A percentile compares a stretch with the other conserved stretches of the same genome.
These are phyloP conservation scores for Butastur rufipennis DNA, from an alignment of 2,113 vertebrate species.

Conservation along the genomic window DNA sequence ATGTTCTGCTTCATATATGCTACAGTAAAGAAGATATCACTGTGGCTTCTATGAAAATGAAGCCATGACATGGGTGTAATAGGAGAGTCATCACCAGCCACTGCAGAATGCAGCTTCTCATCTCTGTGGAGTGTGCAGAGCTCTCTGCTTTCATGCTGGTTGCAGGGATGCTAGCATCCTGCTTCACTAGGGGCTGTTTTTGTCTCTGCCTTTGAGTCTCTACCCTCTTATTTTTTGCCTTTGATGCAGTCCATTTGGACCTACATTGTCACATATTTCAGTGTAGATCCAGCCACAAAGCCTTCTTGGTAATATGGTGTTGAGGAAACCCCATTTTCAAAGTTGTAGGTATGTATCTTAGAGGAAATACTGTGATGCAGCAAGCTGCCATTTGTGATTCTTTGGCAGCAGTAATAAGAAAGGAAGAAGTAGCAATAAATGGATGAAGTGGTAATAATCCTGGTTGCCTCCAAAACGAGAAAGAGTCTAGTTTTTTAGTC, in stretches of 20 bases:
- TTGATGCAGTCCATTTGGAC: not conserved
- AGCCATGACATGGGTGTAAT: not conserved
- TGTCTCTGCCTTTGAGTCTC: not conserved
- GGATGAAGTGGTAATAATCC: not conserved
- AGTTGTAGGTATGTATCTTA: not conserved
- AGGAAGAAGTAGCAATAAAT: not conserved
- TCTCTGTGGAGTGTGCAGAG: not conserved
- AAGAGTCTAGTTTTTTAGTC: not conserved
- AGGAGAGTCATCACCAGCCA: not conserved
- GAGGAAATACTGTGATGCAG: not conserved
- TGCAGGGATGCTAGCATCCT: not conserved
- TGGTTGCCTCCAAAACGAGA: not conserved
- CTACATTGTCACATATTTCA: not conserved
- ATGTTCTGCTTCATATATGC: fast-evolving
- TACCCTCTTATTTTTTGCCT: not conserved
- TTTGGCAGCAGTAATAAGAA: not conserved
- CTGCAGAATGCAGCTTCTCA: not conserved
- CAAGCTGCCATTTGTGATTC: not conserved
- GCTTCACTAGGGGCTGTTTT: not conserved
- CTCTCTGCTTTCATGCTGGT: not conserved
- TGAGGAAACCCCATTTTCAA: not conserved
- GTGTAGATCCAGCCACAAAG: not conserved
- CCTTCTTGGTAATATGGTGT: not conserved
- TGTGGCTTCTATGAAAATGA: not conserved
- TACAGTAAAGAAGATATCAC: not conserved